phyloP scores from a whole-genome alignment of 2,888 invertebrate species.

The Trichogramma evanescens region DNA sequence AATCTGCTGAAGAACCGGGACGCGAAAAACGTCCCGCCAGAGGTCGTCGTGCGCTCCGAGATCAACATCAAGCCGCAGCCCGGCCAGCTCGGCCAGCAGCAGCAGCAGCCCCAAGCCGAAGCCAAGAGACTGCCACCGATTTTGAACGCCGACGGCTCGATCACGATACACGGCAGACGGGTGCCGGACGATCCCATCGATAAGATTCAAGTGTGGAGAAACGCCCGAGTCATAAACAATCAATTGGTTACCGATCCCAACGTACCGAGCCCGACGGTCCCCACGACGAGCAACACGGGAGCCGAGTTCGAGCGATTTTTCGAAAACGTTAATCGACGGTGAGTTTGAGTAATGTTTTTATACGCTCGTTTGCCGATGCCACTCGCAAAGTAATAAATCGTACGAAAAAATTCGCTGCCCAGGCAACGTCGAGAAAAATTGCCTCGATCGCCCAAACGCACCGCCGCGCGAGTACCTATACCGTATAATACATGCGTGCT shows the following conservation, averaged over 20 bases:
- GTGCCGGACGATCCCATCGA: conserved; percentile 80
- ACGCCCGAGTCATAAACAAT: conserved; percentile 81
- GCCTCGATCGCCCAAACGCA: too few relatives aligned
- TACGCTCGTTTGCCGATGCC: neutral
- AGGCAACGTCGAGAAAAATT: too few relatives aligned
- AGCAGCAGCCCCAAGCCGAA: neutral
- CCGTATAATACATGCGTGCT: too few relatives aligned
- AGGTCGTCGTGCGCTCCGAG: conserved; percentile 61
- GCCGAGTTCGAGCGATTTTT: conserved; percentile 39
- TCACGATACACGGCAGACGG: conserved; percentile 73
- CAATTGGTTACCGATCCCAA: conserved; percentile 60
- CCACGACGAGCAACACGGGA: neutral
- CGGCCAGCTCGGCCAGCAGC: neutral
- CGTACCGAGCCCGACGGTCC: neutral
- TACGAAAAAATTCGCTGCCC: too few relatives aligned
- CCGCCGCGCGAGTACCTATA: too few relatives aligned
- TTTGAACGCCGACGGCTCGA: conserved; percentile 65
- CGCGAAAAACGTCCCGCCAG: conserved; percentile 57
- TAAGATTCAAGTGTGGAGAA: conserved; percentile 73
- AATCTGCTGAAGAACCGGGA: conserved; percentile 46
- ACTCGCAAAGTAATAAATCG: too few relatives aligned
- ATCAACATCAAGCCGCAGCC: conserved; percentile 52
- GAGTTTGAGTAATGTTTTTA: conserved; percentile 1
- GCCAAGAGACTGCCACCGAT: conserved; percentile 57
- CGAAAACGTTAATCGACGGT: conserved; percentile 41